Evolutionary conservation across 2,888 invertebrate species (phyloP), one percentile per base, ranked within the genome.

Genomic region (Patella ulyssiponensis): DNA sequence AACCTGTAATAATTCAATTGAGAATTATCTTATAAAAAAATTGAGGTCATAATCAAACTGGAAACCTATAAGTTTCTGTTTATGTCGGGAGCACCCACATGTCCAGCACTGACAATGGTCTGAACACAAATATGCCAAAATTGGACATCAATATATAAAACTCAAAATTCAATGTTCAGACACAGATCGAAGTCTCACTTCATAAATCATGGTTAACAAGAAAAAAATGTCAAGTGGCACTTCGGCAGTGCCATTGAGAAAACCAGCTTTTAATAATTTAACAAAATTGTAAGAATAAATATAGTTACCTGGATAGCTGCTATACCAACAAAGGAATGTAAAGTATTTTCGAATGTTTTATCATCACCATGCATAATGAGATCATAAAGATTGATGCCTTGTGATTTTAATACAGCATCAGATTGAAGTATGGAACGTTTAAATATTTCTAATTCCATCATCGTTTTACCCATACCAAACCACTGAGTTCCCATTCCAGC

Each of bases 401-500:
- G 95, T 51, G 95, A 94, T 83, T 94, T 94, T 58, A 99, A 93
- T 17, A 95, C 94, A 73, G 95, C 95, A 9, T 96, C 95, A 83
- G 95, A 95, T 81, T 94, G 94, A 83, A 94, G 93, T 84, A 99
- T 94, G 78, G 96, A 95, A 76, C 94, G 94, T 81, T 94, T 95
- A 93, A 98, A 98, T 1, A 93, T 92, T 76, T 97, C 96, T 82
- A 99, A 93, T 81, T 93, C 92, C 94, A 98, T 95, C 84, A 99
- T 93, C 79, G 95, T 94, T 89, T 95, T 95, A 17, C 95, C 98
- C 98, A 99, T 99, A 87, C 97, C 97, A 73, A 96, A 94, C 98
- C 98, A 99, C 93, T 99, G 99, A 69, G 96, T 95, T 17, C 99
- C 99, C 99, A 99, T 99, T 79, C 99, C 99, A 71, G 98, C 96